Conservation (phyloP, 2,113 vertebrate genomes). For the Phalacrocorax pelagicus region DNA sequence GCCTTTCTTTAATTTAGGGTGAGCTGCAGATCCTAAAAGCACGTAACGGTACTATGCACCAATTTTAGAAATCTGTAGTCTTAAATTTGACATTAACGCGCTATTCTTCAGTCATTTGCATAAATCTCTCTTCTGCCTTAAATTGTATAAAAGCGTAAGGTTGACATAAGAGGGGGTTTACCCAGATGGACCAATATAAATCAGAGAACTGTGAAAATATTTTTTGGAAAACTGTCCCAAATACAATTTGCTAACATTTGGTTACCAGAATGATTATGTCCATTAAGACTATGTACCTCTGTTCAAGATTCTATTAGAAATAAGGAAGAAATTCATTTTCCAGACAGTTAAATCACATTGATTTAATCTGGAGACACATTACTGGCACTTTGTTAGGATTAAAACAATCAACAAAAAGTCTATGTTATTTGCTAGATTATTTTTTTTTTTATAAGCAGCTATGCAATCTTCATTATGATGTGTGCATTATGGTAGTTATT, state of each 20-base stretch:
- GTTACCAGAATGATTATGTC: neutral
- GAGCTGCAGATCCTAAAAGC: neutral
- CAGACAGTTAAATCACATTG: conserved; percentile 22
- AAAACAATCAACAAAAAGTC: neutral
- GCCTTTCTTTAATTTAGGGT: neutral
- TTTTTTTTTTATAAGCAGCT: neutral
- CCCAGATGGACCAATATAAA: neutral
- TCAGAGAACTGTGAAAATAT: neutral
- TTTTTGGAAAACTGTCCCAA: neutral
- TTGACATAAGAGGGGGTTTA: neutral
- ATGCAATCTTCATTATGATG: neutral
- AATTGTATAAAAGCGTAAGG: neutral
- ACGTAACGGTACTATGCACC: neutral
- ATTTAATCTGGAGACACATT: conserved; percentile 15
- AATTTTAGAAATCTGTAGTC: neutral
- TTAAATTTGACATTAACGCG: neutral
- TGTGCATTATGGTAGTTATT: neutral
- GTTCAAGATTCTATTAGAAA: conserved; percentile 12
- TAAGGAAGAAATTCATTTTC: conserved; percentile 22
- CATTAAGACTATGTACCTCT: neutral
- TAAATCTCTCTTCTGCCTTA: neutral
- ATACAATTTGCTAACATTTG: neutral
- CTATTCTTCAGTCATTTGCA: neutral
- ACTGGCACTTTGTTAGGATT: neutral
- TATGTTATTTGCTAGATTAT: neutral